These are phyloP conservation scores for Gari tellinella DNA, from an alignment of 2,888 invertebrate species.

Conservation along the genomic window DNA sequence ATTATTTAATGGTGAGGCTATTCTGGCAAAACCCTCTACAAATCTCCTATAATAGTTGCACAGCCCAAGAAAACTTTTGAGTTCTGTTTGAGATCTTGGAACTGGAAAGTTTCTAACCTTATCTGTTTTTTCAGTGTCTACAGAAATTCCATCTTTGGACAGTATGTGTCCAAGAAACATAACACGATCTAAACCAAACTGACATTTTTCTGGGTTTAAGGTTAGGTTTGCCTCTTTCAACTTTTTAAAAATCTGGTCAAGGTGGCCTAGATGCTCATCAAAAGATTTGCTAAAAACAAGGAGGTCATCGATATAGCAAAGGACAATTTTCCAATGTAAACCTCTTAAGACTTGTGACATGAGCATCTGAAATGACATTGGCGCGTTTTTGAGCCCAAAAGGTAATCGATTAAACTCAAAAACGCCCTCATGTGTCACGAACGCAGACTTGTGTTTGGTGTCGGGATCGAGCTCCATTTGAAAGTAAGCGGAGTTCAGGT, in stretches of 20 bases:
- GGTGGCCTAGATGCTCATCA: conserved; percentile 56
- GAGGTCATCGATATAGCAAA: conserved; percentile 63
- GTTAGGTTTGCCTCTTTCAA: conserved; percentile 38
- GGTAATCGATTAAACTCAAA: conserved; percentile 44
- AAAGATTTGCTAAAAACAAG: conserved; percentile 53
- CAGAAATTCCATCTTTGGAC: conserved; percentile 57
- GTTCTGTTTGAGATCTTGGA: conserved; percentile 49
- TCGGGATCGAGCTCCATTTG: conserved; percentile 48
- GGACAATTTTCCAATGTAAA: conserved; percentile 61
- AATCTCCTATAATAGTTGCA: conserved; percentile 83
- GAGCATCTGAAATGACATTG: conserved; percentile 58
- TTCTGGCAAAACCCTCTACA: conserved; percentile 71
- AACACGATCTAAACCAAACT: conserved; percentile 54
- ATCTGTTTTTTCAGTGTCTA: conserved; percentile 47
- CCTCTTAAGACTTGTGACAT: too few relatives aligned
- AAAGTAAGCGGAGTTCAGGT: conserved; percentile 48
- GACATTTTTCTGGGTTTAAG: conserved; percentile 51
- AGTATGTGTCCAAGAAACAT: conserved; percentile 62
- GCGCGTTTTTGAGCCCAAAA: conserved; percentile 55
- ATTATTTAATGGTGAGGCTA: conserved; percentile 74
- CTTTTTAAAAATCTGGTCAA: conserved; percentile 36
- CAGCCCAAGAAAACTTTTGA: conserved; percentile 55
- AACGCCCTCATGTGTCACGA: too few relatives aligned
- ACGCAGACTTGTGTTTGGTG: conserved; percentile 60
- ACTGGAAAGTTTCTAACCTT: conserved; percentile 48